A percentile compares a stretch with the other conserved stretches of the same genome.
phyloP scores from a whole-genome alignment of 2,113 vertebrate genomes.

The Pseudolaguvia tuberculata region DNA sequence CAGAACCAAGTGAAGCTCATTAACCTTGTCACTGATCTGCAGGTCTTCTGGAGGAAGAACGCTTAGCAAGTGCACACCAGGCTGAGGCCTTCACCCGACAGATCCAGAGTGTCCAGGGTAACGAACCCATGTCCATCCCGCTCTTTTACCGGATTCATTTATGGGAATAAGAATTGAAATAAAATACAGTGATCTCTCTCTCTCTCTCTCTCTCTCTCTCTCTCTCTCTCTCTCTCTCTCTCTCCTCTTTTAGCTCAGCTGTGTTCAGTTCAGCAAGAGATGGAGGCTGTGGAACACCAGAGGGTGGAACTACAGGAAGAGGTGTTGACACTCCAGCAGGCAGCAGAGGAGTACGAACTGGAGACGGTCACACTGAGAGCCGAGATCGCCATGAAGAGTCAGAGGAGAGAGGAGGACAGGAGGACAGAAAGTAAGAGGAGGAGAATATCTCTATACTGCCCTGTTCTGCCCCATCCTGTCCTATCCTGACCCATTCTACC shows the following conservation, averaged over 20 bases:
- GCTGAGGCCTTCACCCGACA: slow-evolving; percentile 77
- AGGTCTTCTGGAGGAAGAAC: slow-evolving; percentile 86
- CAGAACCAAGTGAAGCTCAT: background rate
- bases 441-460: no score
- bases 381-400: slow-evolving; percentile 80
- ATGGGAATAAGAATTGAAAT: no score
- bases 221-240: background rate
- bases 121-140: background rate
- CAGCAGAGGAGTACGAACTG: slow-evolving; percentile 79
- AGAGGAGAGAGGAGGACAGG: slow-evolving; percentile 66
- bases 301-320: slow-evolving; percentile 75
- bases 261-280: slow-evolving; percentile 77
- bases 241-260: slow-evolving; percentile 64
- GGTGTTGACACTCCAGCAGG: slow-evolving; percentile 73
- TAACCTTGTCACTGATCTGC: background rate
- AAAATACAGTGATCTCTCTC: no score
- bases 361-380: slow-evolving; percentile 80
- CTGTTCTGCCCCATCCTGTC: no score
- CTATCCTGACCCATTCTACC: no score
- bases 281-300: slow-evolving; percentile 77
- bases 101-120: slow-evolving; percentile 78
- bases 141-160: no score
- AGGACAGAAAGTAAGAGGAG: slow-evolving; percentile 60
- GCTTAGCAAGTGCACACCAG: slow-evolving; percentile 80
- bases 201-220: background rate